These are phyloP conservation scores for Lithophane leautieri DNA, from an alignment of 2,888 invertebrate species.

Conservation along the genomic window DNA sequence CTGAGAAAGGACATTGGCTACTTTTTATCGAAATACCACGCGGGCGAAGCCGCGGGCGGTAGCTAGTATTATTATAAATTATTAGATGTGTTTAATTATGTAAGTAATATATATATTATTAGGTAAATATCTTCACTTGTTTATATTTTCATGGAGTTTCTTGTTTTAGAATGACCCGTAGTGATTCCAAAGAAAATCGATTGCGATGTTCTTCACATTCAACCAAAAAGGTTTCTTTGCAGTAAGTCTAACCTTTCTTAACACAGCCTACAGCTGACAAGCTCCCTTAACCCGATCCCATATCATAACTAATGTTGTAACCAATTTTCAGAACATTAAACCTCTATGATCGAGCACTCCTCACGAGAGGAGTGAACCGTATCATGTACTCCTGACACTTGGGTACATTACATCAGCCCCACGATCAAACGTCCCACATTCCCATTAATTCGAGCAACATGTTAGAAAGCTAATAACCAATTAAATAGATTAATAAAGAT, in stretches of 20 bases:
- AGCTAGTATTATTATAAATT: too few relatives aligned
- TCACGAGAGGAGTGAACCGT: constrained; percentile 51
- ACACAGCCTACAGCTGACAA: neutral
- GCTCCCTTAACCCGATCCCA: neutral
- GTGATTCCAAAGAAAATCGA: neutral
- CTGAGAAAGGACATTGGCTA: too few relatives aligned
- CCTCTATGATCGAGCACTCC: constrained; percentile 68
- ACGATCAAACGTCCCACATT: constrained; percentile 83
- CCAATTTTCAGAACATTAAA: constrained; percentile 58
- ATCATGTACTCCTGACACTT: constrained; percentile 54
- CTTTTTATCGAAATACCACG: too few relatives aligned
- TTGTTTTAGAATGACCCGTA: neutral
- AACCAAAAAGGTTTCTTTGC: neutral
- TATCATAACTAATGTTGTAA: constrained; percentile 31
- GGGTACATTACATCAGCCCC: constrained; percentile 56
- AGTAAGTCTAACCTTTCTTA: neutral
- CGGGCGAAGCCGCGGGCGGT: too few relatives aligned
- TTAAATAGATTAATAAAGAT: constrained; percentile 88
- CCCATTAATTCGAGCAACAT: constrained; percentile 83
- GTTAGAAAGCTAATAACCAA: constrained; percentile 87
- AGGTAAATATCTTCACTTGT: neutral
- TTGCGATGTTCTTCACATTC: neutral
- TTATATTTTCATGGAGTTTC: neutral
- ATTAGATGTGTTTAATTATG: too few relatives aligned
- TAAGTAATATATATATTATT: too few relatives aligned